Evolutionary conservation across 1,140 invertebrate species (phyloP), one percentile per base, ranked within the genome.

Genomic region (Diabrotica virgifera): DNA sequence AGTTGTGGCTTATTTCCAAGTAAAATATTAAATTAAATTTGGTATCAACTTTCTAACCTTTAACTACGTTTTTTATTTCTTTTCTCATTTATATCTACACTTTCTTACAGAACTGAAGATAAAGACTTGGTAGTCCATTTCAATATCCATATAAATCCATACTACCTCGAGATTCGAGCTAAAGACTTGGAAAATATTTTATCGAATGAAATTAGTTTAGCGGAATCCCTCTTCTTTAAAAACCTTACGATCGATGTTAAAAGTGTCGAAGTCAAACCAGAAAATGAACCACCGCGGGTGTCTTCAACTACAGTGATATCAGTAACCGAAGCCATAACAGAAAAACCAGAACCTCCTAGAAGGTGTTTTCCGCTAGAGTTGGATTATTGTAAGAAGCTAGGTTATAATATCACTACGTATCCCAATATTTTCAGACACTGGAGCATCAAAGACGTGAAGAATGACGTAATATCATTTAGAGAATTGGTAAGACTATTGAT

Each of bases 391-490:
- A 83, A 84, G 46, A 84, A 86, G 62, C 78, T 93, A 14, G 82
- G 85, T 0, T 92, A 93, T 77, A 95, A 94, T 73, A 76, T 85
- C 2, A 95, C 92, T 0, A 88, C 91, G 0, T 95, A 93, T 76
- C 93, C 93, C 0, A 95, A 95, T 78, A 78, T 93, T 3, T 80
- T 95, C 36, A 84, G 83, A 2, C 85, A 86, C 64, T 80, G 79
- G 24, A 87, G 85, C 11, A 77, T 89, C 12, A 82, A 85, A 7
- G 87, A 90, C 46, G 84, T 94, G 7, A 79, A 89, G 67, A 84
- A 87, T 13, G 89, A 95, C 78, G 83, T 94, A 3, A 93, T 94
- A 53, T 82, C 90, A 0, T 94, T 92, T 77, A 87, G 93, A 63
- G 91, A 94, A 54, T 13, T 62, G 60, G 60, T 62, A 10, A 62